These are phyloP conservation scores for Diabrotica balteata DNA, from an alignment of 2,888 invertebrate genomes.

Conservation along the genomic window DNA sequence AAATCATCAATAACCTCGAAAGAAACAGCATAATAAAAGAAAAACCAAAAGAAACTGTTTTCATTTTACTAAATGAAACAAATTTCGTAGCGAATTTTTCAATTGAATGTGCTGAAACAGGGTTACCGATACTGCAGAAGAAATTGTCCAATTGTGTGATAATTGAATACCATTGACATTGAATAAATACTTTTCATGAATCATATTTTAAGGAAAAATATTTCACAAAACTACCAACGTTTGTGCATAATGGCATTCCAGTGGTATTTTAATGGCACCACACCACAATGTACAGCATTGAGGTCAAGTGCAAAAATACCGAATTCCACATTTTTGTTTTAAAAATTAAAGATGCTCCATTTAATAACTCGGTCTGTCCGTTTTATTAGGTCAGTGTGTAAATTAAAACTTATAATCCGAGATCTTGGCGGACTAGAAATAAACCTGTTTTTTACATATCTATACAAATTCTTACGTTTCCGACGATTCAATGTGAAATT, in stretches of 20 bases:
- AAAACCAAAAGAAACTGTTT: no score
- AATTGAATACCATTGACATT: no score
- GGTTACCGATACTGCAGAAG: no score
- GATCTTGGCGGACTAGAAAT: slow-evolving; percentile 7
- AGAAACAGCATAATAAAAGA: no score
- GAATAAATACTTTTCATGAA: slow-evolving; percentile 6
- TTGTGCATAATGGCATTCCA: slow-evolving; percentile 1
- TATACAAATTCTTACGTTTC: no score
- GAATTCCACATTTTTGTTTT: slow-evolving; percentile 1
- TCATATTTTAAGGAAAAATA: background rate
- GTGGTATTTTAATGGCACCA: background rate
- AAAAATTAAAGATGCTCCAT: slow-evolving; percentile 10
- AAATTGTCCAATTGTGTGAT: no score
- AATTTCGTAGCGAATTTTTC: no score
- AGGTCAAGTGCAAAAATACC: slow-evolving; percentile 13
- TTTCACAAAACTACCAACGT: background rate
- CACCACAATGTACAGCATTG: background rate
- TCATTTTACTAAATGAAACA: no score
- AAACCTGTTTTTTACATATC: slow-evolving; percentile 2
- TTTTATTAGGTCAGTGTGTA: slow-evolving; percentile 13
- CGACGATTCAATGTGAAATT: slow-evolving; percentile 4
- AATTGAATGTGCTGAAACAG: no score
- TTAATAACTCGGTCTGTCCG: background rate
- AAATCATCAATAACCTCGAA: no score
- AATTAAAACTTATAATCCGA: slow-evolving; percentile 2